These are phyloP conservation scores for Drosophila yakuba DNA, from an alignment of 1,140 invertebrate genomes.

Conservation along the genomic window DNA sequence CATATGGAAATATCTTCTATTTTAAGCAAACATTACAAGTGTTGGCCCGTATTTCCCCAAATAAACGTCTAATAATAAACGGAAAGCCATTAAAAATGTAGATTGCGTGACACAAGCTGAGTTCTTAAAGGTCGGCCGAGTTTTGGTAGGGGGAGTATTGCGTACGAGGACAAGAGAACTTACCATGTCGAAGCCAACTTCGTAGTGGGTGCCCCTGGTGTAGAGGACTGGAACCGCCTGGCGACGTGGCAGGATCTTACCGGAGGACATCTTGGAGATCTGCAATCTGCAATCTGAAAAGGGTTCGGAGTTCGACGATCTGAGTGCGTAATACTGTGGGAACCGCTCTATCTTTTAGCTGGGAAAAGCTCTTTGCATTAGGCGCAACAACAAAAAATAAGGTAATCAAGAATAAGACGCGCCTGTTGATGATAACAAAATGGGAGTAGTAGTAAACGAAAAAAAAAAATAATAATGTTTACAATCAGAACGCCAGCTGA, in stretches of 20 bases:
- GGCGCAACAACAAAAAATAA: constrained; percentile 6
- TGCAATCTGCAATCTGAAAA: constrained; percentile 7
- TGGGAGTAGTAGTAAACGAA: constrained; percentile 6
- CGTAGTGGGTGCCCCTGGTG: constrained; percentile 91
- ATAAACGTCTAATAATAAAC: not conserved
- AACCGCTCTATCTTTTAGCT: constrained; percentile 4
- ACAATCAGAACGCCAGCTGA: constrained; percentile 4
- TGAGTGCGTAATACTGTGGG: too few relatives aligned
- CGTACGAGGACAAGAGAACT: constrained; percentile 54
- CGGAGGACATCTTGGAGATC: constrained; percentile 55
- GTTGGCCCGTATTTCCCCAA: not conserved
- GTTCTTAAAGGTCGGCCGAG: not conserved
- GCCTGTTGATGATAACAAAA: constrained; percentile 5
- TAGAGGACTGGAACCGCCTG: constrained; percentile 91
- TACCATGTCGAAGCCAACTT: constrained; percentile 94
- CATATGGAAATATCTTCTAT: too few relatives aligned
- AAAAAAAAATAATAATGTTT: not conserved
- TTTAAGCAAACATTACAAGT: too few relatives aligned
- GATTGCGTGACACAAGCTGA: constrained; percentile 15
- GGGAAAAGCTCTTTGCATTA: constrained; percentile 11
- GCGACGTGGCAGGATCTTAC: constrained; percentile 85
- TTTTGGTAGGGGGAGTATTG: not conserved
- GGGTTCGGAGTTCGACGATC: not conserved
- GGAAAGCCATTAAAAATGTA: not conserved
- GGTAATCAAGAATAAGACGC: not conserved